Percentiles rank a stretch among this genome's conserved stretches.
These are phyloP conservation scores for Lutra lutra DNA, from an alignment of 2,797 vertebrate genomes.

Conservation along the genomic window DNA sequence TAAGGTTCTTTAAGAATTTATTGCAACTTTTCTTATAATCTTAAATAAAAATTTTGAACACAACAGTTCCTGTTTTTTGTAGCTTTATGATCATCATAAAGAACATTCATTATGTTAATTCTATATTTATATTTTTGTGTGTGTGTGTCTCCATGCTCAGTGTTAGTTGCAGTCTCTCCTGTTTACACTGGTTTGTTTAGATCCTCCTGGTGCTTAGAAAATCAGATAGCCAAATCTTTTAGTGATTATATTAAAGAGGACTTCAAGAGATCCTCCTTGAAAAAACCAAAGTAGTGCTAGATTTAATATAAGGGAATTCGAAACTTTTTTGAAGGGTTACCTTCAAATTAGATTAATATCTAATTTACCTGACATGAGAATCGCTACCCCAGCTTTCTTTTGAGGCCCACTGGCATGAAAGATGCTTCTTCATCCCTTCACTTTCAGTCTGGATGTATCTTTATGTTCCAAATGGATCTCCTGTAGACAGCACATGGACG, in stretches of 20 bases:
- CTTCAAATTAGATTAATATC: background rate
- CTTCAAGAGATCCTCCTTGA: conserved; percentile 12
- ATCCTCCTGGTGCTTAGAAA: conserved; percentile 12
- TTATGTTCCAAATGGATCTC: too few species aligned
- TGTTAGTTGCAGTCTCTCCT: conserved; percentile 35
- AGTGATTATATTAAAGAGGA: conserved; percentile 29
- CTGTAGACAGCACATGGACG: too few species aligned
- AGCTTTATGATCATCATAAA: conserved; percentile 24
- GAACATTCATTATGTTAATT: conserved; percentile 20
- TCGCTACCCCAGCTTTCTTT: too few species aligned
- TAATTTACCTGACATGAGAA: too few species aligned
- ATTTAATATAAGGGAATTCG: background rate
- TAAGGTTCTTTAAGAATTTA: background rate
- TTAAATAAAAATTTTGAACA: conserved; percentile 24
- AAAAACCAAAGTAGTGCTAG: background rate
- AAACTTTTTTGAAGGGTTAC: conserved; percentile 9
- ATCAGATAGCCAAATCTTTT: conserved; percentile 11
- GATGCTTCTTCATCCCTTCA: too few species aligned
- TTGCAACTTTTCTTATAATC: background rate
- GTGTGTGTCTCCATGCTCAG: background rate
- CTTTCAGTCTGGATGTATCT: too few species aligned
- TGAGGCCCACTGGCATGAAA: too few species aligned
- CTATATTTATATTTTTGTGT: background rate
- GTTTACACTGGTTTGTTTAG: conserved; percentile 32
- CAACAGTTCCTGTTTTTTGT: background rate